Percentiles rank a stretch among this genome's conserved stretches.
phyloP scores from a whole-genome alignment of 2,113 vertebrate species.

The Numenius arquata region DNA sequence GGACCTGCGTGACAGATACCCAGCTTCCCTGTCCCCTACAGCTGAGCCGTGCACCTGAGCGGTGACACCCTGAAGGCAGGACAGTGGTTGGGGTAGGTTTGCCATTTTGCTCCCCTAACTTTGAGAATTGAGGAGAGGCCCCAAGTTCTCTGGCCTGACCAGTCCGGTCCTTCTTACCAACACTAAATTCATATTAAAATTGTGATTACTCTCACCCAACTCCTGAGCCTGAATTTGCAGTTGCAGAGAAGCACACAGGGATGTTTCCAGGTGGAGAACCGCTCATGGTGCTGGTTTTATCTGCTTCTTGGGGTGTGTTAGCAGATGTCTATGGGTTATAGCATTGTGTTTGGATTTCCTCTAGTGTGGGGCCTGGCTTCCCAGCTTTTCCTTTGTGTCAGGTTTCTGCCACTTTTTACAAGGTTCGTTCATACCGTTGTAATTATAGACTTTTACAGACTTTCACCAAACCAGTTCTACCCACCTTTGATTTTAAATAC shows the following conservation, averaged over 20 bases:
- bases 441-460: not conserved
- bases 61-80: not conserved
- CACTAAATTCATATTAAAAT: not conserved
- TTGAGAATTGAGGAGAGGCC: not conserved
- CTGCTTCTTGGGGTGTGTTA: not conserved
- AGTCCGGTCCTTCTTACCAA: not conserved
- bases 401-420: not conserved
- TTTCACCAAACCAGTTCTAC: slow-evolving; percentile 1
- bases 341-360: not conserved
- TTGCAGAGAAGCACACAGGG: not conserved
- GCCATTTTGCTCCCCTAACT: not conserved
- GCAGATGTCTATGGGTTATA: not conserved
- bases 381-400: not conserved
- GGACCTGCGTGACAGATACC: not conserved
- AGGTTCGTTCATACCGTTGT: not conserved
- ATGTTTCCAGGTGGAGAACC: not conserved
- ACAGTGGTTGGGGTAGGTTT: accelerated
- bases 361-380: not conserved
- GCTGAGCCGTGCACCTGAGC: not conserved
- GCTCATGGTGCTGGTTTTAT: not conserved
- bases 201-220: not conserved
- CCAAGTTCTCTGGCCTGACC: not conserved
- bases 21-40: not conserved
- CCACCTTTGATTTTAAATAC: not conserved
- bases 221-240: not conserved